Conservation (phyloP, 2,797 vertebrate species). For the Botia almorhae region DNA sequence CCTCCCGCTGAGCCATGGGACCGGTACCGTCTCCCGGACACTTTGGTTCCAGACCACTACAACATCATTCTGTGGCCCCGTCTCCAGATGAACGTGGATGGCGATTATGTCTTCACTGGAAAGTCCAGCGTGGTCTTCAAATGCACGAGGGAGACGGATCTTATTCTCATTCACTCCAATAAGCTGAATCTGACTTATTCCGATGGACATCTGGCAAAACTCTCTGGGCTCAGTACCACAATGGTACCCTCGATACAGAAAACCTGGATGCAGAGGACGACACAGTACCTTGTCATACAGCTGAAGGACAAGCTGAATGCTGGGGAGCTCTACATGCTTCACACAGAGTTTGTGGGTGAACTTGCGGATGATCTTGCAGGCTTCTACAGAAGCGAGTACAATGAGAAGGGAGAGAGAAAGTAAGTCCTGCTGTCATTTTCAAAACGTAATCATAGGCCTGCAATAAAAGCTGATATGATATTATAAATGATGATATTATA, state of each 20-base stretch:
- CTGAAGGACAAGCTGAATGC: constrained; percentile 38
- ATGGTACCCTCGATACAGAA: fast-evolving
- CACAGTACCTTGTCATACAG: constrained; percentile 78
- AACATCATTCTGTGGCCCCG: constrained; percentile 72
- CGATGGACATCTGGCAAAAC: not conserved
- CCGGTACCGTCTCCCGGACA: constrained; percentile 69
- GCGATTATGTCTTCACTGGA: constrained; percentile 76
- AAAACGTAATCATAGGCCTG: not conserved
- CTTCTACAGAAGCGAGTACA: constrained; percentile 84
- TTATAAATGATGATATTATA: no score
- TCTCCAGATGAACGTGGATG: constrained; percentile 38
- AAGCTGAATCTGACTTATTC: constrained; percentile 66
- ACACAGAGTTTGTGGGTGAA: constrained; percentile 71
- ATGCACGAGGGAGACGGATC: constrained; percentile 65
- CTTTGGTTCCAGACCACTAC: constrained; percentile 70
- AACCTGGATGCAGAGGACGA: constrained; percentile 60
- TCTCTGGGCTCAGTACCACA: not conserved
- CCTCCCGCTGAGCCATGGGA: constrained; percentile 73
- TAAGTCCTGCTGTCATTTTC: constrained; percentile 59
- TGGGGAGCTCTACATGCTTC: constrained; percentile 68
- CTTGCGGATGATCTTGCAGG: constrained; percentile 79
- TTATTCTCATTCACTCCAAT: constrained; percentile 83
- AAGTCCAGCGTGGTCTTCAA: constrained; percentile 72
- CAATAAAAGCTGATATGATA: not conserved
- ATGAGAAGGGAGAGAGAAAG: constrained; percentile 55